Conservation (phyloP, 2,797 vertebrate species). For the Buphagus erythrorhynchus region DNA sequence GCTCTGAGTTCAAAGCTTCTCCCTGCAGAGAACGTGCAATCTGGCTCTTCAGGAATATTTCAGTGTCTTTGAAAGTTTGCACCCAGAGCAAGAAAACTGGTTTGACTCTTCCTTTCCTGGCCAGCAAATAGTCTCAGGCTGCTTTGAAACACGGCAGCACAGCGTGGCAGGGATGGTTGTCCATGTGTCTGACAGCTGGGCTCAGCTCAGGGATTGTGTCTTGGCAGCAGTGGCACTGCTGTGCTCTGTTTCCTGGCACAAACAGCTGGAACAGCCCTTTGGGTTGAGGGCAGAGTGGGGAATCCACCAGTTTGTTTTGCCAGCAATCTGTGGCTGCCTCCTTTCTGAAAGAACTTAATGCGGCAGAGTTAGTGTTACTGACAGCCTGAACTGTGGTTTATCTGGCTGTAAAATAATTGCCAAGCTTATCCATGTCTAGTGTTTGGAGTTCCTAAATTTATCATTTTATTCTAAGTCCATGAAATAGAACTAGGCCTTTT, state of each 20-base stretch:
- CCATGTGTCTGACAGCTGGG: neutral
- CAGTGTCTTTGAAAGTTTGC: neutral
- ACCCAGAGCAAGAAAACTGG: neutral
- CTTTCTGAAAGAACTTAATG: neutral
- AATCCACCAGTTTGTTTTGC: neutral
- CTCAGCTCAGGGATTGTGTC: neutral
- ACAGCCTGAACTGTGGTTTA: neutral
- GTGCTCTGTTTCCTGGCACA: neutral
- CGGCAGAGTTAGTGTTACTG: neutral
- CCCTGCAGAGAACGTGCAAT: fast-evolving
- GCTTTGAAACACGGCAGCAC: neutral
- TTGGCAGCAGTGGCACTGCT: neutral
- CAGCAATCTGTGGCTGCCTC: neutral
- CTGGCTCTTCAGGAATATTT: neutral
- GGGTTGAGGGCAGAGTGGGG: neutral
- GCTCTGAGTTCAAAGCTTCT: neutral
- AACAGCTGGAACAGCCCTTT: neutral
- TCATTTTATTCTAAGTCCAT: neutral
- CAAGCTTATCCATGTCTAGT: fast-evolving
- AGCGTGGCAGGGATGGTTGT: neutral
- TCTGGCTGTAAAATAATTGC: neutral
- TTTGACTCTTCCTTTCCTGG: neutral
- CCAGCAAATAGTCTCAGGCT: neutral
- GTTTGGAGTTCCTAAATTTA: neutral
- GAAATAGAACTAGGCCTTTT: neutral